Conservation (phyloP, 1,140 invertebrate species). For the Manduca sexta region DNA sequence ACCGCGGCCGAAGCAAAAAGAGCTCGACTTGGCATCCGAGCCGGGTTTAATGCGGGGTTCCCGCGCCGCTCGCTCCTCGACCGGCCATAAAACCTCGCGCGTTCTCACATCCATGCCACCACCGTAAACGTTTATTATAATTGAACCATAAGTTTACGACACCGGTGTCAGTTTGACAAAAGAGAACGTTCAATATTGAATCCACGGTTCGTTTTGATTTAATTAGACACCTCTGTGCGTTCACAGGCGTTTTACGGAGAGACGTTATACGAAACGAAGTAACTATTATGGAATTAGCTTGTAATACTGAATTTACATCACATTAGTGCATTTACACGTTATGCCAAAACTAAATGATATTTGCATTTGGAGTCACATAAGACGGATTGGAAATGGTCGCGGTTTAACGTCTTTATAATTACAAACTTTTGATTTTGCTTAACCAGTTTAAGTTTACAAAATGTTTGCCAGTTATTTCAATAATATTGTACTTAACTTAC, state of each 20-base stretch:
- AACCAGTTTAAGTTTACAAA: no score
- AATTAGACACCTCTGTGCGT: no score
- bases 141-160: slow-evolving; percentile 59
- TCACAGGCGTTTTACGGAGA: no score
- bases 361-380: not conserved
- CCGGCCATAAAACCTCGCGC: slow-evolving; percentile 51
- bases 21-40: slow-evolving; percentile 40
- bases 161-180: slow-evolving; percentile 36
- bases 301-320: no score
- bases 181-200: slow-evolving; percentile 40
- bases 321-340: no score
- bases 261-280: no score
- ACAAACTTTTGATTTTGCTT: not conserved
- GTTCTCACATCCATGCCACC: slow-evolving; percentile 46
- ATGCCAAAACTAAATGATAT: no score
- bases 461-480: no score
- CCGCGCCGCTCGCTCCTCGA: slow-evolving; percentile 20
- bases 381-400: not conserved
- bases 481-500: not conserved
- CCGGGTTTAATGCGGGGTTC: slow-evolving; percentile 38
- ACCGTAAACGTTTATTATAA: slow-evolving; percentile 61
- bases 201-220: slow-evolving; percentile 6
- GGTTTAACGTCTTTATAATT: not conserved
- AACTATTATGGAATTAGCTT: no score
- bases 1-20: slow-evolving; percentile 40